These are phyloP conservation scores for Lasioglossum pauxillum DNA, from an alignment of 2,888 invertebrate species.

Conservation along the genomic window DNA sequence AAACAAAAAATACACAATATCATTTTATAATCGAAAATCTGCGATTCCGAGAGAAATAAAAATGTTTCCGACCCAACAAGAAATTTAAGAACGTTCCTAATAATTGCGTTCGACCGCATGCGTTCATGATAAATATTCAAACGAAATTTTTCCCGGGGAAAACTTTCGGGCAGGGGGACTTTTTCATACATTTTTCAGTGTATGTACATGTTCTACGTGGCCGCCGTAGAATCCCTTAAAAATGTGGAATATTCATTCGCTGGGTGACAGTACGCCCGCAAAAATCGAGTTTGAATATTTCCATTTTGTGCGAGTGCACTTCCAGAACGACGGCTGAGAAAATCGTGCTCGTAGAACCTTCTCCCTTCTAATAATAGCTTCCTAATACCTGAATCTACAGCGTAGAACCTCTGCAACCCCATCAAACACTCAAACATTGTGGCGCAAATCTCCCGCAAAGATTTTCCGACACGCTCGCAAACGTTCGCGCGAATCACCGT, in stretches of 20 bases:
- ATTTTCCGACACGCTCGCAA: not conserved
- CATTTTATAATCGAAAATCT: not conserved
- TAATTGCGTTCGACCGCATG: not conserved
- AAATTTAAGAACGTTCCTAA: not conserved
- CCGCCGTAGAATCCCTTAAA: not conserved
- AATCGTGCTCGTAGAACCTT: not conserved
- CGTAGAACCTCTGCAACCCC: not conserved
- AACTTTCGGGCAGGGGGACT: not conserved
- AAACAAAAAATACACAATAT: not conserved
- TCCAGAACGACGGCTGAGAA: not conserved
- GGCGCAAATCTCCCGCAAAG: not conserved
- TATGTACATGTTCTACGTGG: not conserved
- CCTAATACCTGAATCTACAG: not conserved
- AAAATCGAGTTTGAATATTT: constrained; percentile 7
- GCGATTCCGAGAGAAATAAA: not conserved
- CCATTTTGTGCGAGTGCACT: not conserved
- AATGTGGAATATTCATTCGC: constrained; percentile 1
- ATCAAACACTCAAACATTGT: not conserved
- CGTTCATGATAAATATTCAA: not conserved
- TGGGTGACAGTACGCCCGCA: not conserved
- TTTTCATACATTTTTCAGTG: constrained; percentile 7
- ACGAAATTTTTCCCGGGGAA: not conserved
- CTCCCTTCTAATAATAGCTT: not conserved
- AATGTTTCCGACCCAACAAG: not conserved
- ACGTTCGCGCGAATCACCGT: not conserved